Conservation (phyloP, 2,113 vertebrate genomes). For the Sigmodon hispidus region DNA sequence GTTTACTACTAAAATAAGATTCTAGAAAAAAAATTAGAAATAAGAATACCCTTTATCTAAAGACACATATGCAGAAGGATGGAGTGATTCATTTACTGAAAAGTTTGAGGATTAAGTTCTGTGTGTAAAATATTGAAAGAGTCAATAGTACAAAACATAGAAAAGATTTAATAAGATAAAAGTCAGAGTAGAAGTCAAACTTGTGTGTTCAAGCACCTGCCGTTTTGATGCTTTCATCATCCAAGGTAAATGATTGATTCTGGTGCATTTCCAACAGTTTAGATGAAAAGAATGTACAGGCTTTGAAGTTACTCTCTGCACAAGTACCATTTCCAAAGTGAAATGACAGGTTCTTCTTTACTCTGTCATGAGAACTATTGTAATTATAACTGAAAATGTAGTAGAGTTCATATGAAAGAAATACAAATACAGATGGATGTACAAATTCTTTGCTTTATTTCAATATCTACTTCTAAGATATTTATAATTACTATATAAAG, state of each 20-base stretch:
- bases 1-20: background rate
- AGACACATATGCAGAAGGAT: background rate
- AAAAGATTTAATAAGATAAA: slow-evolving; percentile 63
- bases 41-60: slow-evolving; percentile 33
- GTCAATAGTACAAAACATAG: slow-evolving; percentile 13
- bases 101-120: slow-evolving; percentile 26
- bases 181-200: slow-evolving; percentile 56
- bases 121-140: slow-evolving; percentile 44
- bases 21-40: slow-evolving; percentile 36
- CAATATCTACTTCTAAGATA: background rate
- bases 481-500: background rate
- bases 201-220: slow-evolving; percentile 48
- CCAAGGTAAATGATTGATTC: slow-evolving; percentile 43
- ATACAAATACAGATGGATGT: background rate
- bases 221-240: slow-evolving; percentile 50
- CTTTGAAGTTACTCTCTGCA: slow-evolving; percentile 50
- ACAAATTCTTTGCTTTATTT: slow-evolving; percentile 14
- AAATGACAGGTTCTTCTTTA: background rate
- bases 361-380: background rate
- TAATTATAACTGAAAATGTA: slow-evolving; percentile 13
- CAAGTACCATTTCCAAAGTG: slow-evolving; percentile 60
- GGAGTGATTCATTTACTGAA: slow-evolving; percentile 12
- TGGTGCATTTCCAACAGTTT: slow-evolving; percentile 56
- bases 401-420: background rate
- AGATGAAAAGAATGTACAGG: slow-evolving; percentile 58